A percentile compares a stretch with the other conserved stretches of the same genome.
These are phyloP conservation scores for Physocephala rufipes DNA, from an alignment of 2,888 invertebrate genomes.

Conservation along the genomic window DNA sequence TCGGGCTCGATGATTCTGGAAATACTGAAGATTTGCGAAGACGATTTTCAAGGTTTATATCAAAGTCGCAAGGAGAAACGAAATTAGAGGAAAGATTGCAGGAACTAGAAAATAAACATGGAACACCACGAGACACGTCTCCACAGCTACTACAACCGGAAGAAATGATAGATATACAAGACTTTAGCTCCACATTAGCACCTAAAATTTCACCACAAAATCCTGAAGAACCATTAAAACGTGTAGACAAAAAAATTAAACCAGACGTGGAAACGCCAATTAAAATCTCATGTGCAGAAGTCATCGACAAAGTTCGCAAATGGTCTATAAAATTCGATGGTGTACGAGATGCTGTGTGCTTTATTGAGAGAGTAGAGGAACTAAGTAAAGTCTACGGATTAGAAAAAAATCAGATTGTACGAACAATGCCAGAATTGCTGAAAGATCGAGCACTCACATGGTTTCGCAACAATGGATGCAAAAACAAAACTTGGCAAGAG, in stretches of 20 bases:
- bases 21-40: not conserved
- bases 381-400: not conserved
- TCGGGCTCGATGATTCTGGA: not conserved
- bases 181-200: not conserved
- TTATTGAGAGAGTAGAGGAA: slow-evolving; percentile 1
- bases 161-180: not conserved
- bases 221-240: not conserved
- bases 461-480: not conserved
- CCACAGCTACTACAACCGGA: not conserved
- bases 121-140: not conserved
- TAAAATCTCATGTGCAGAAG: not conserved
- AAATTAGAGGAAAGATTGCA: not conserved
- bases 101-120: not conserved
- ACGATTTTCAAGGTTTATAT: not conserved
- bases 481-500: not conserved
- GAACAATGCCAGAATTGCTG: slow-evolving; percentile 18
- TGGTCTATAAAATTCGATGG: slow-evolving; percentile 1
- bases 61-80: not conserved
- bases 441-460: slow-evolving; percentile 9
- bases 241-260: not conserved
- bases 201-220: not conserved
- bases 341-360: not conserved
- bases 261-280: not conserved
- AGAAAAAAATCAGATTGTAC: not conserved
- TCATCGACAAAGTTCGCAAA: slow-evolving; percentile 7